Base-by-base conservation (phyloP, 1,140 invertebrate species). In the Limonius californicus region DNA sequence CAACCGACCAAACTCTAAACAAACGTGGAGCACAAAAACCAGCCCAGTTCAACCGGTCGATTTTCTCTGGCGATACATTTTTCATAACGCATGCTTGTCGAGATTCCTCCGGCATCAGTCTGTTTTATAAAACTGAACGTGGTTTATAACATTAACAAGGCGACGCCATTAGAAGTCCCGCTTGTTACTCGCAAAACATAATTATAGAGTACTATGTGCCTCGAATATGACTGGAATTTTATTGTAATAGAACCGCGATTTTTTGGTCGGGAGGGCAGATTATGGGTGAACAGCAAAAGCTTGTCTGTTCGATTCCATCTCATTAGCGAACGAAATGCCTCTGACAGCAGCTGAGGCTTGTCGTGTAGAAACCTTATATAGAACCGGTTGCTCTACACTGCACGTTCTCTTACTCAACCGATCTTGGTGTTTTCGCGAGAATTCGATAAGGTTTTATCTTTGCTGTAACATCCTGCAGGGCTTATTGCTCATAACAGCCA, bases 301-400 rank as follows among this genome's bases (percentile, higher is more conserved):
- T 74, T 74, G 74, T 75, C 74, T 70, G 68, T 75, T 72, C 74
- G 73, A 75, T 75, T 75, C 69, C 73, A 75, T 74, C 74, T 75
- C 74, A 75, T 75, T 75, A 75, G 72, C 71, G 74, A 68, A 71
- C 68, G 72, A 75, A 75, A 75, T 75, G 72, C 67, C 69, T 62
- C 65, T 75, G 72, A 74, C 73, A 73, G 73, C 71, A 70, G 69
- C 71, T 68, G 58, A 68, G 68, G 71, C 70, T 67, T 75, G 72
- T 74, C 72, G 65, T 69, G 70, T 68, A 67, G 68, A 54, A 63
- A 62, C 71, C 71, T 71, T 75, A 74, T 74, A 75, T 74, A 74
- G 74, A 75, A 75, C 74, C 72, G 74, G 74, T 75, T 75, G 59
- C 65, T 55, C 45, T 62, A 35, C 58, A 8, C 45, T 63, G 57